Base-by-base conservation (phyloP, 2,797 vertebrate species). In the Propithecus deckenii region DNA sequence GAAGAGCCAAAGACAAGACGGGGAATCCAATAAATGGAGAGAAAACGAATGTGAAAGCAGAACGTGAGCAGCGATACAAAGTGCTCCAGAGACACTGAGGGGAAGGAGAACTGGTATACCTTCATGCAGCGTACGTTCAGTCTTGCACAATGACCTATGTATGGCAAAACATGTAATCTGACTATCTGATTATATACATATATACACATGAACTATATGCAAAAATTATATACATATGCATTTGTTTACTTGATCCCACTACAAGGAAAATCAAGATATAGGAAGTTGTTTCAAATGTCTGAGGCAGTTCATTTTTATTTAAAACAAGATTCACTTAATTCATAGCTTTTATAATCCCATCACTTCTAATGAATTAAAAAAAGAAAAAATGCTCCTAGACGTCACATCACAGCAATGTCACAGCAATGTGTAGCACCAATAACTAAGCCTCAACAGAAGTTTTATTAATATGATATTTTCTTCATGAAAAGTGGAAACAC, bases 391-490 rank as follows among this genome's bases (percentile, higher is more conserved):
- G 25, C 46, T 86, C 50, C 23, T 88, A 81, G 75, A 95, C 63
- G 81, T 35, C 61, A 83, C 41, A 81, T 10, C 30, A 67, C 25
- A 67, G 55, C 65, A 89, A 79, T 32, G 25, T 38, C 41, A 41
- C 41, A 41, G 41, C 41, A 41, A 41, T 41, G 46, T 7, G 46
- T 7, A 59, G 65, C 78, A 86, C 9, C 28, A 92, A 83, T 38
- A 85, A 92, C 72, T 87, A 96, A 87, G 35, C 23, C 25, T 11
- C 6, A 78, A 79, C 7, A 83, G 55, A 43, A 74, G 32, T 72
- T 89, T 90, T 83, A 91, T 86, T 96, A 93, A 89, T 71, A 55
- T 12, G 25, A 71, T 63, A 67, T 81, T 86, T 96, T 59, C 84
- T 94, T 94, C 55, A n/a, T 20, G 41, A 65, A 92, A 84, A 90